A percentile compares a stretch with the other conserved stretches of the same genome.
Conservation (phyloP, 2,888 invertebrate genomes). For the Sylvicola cinctus region DNA sequence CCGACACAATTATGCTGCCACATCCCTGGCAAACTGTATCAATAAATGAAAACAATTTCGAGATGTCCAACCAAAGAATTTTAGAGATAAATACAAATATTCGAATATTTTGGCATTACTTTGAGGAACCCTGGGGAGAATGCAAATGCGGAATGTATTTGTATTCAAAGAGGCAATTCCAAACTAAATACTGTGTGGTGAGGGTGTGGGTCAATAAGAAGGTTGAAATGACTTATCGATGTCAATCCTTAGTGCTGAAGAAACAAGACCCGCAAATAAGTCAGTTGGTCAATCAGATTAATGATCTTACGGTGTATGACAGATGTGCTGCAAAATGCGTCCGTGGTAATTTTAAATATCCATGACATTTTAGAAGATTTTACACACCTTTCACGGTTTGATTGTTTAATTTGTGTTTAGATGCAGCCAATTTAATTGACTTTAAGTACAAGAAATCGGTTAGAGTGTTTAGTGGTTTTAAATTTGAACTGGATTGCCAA, state of each 20-base stretch:
- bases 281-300: neutral
- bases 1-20: too few relatives aligned
- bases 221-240: neutral
- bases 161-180: neutral
- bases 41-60: too few relatives aligned
- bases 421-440: neutral
- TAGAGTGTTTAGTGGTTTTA: neutral
- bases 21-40: too few relatives aligned
- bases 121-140: neutral
- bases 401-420: too few relatives aligned
- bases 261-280: neutral
- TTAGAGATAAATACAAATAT: too few relatives aligned
- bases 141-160: neutral
- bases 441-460: neutral
- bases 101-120: too few relatives aligned
- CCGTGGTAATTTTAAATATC: neutral
- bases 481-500: neutral
- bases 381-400: too few relatives aligned
- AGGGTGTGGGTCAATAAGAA: neutral
- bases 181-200: neutral
- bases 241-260: slow-evolving; percentile 1
- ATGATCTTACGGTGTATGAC: neutral
- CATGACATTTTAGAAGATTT: neutral
- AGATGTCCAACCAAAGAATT: too few relatives aligned
- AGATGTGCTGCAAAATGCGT: neutral